Base-by-base conservation (phyloP, 2,797 vertebrate species). In the Etheostoma perlongum region DNA sequence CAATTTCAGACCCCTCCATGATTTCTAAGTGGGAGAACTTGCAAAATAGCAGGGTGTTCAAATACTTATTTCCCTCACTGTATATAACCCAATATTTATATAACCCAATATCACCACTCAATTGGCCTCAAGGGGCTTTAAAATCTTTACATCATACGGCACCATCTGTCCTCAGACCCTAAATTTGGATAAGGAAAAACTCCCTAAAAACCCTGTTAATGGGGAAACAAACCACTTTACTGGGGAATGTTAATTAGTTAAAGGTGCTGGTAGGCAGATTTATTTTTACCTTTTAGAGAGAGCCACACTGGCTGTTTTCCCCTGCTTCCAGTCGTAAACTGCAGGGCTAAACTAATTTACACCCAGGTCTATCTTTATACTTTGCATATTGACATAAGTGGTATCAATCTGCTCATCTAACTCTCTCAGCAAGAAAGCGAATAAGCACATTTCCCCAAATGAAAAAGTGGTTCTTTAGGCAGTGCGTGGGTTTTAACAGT, bases 401-500 rank as follows among this genome's bases (percentile, higher is more conserved):
- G 15, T 47, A 60, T 47, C 49, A 44, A 40, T 55, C 62, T 16
- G 36, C 25, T 53, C n/a, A 66, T 66, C 23, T 54, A 23, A 58
- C 1, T 44, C 1, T 51, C 23, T 44, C 16, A 2, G 48, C 76
- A 46, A 52, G 10, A 64, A 12, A 57, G 23, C 13, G 1, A 30
- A n/a, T 44, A 46, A 55, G 27, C 19, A n/a, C n/a, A 55, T 23
- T 23, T 59, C 23, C 40, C 21, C 12, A 40, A 72, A 48, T 46
- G 9, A 59, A 25, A 77, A 64, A 59, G 11, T 54, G 25, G 49
- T 60, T 59, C 25, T n/a, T 25, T 11, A 61, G 61, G 57, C 30
- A 19, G 14, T 69, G 67, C 2, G 60, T 58, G 60, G 30, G 44
- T 51, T 58, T 63, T 42, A 69, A 57, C 47, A 23, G 49, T 62